Percentiles rank a stretch among this genome's conserved stretches.
Conservation (phyloP, 2,888 invertebrate species). For the Cinara cedri region DNA sequence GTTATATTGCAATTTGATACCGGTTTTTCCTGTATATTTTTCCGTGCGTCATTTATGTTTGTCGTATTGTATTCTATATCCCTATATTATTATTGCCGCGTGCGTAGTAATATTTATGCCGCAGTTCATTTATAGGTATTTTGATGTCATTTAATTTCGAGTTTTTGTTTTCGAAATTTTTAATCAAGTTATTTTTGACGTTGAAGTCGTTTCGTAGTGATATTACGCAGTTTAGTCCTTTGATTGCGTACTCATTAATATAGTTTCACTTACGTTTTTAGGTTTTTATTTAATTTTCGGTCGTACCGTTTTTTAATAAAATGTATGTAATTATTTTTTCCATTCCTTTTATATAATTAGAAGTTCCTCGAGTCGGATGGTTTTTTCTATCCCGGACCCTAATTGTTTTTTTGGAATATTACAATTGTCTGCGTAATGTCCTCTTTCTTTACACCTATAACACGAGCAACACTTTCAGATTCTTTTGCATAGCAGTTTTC, state of each 20-base stretch:
- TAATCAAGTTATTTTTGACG: slow-evolving; percentile 1
- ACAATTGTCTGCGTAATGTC: background rate
- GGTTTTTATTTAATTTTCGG: slow-evolving; percentile 1
- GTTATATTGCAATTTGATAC: background rate
- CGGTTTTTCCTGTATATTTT: background rate
- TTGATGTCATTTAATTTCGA: too few relatives aligned
- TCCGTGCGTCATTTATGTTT: background rate
- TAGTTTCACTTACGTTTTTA: too few relatives aligned
- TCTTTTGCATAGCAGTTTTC: background rate
- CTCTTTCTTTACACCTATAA: background rate
- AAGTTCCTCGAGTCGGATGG: background rate
- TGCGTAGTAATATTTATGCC: background rate
- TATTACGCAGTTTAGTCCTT: background rate
- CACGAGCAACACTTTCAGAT: background rate
- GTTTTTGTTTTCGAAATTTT: background rate
- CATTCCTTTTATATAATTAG: background rate
- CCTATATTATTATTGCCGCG: background rate
- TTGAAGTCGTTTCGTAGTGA: background rate
- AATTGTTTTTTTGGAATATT: background rate
- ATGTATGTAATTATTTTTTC: background rate
- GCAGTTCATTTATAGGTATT: background rate
- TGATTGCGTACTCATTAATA: background rate
- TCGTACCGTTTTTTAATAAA: background rate
- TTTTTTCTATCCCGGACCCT: background rate
- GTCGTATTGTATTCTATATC: background rate